These are phyloP conservation scores for Neosalanx taihuensis DNA, from an alignment of 2,797 vertebrate species.

Conservation along the genomic window DNA sequence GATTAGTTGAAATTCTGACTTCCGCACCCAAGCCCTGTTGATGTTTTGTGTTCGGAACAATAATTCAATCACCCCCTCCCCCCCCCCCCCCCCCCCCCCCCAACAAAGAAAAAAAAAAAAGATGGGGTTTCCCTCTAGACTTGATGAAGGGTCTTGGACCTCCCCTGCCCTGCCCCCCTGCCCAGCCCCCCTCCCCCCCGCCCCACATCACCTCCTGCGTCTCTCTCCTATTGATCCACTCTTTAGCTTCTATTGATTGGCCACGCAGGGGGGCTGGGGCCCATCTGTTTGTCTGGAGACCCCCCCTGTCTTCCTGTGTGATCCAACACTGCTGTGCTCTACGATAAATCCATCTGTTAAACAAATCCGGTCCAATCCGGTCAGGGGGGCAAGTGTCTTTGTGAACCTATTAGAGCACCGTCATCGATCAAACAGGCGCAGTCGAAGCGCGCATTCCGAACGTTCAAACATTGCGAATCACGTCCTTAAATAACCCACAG, in stretches of 20 bases:
- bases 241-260: constrained; percentile 52
- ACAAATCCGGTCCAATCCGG: too few species aligned
- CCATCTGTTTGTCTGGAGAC: constrained; percentile 53
- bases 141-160: too few species aligned
- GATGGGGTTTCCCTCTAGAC: too few species aligned
- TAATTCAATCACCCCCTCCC: neutral
- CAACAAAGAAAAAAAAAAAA: too few species aligned
- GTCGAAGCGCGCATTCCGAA: neutral
- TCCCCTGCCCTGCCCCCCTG: neutral
- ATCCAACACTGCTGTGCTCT: neutral
- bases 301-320: neutral
- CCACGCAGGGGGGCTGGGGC: constrained; percentile 13
- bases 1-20: neutral
- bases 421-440: too few species aligned
- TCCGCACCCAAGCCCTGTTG: too few species aligned
- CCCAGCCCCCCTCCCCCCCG: neutral
- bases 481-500: too few species aligned
- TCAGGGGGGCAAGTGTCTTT: neutral
- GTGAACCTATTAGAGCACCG: neutral
- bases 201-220: neutral
- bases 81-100: too few species aligned
- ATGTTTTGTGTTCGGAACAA: too few species aligned
- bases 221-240: constrained; percentile 54
- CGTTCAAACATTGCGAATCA: neutral
- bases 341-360: neutral